Evolutionary conservation across 1,140 invertebrate genomes (phyloP), one percentile per base, ranked within the genome.

Genomic region (Trichonephila inaurata): DNA sequence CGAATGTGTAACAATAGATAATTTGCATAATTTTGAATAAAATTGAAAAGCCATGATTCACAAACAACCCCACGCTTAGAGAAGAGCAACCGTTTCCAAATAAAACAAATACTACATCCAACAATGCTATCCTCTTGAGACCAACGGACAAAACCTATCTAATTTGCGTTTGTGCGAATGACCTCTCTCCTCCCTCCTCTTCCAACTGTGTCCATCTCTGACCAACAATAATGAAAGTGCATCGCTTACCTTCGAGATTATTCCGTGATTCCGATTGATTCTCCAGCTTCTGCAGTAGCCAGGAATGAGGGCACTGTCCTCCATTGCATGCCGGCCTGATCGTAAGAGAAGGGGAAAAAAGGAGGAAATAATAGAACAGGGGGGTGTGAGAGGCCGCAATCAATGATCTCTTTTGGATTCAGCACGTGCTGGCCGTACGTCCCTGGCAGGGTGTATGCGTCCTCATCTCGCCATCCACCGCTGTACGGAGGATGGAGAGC

Each of bases 201-300:
- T 62, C 62, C 33, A 72, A 28, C 18, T 82, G 21, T 21, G 51
- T 58, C 44, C 21, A 82, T 83, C 82, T n/a, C 44, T 18, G 28
- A 24, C 40, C 87, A 19, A 21, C 69, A 69, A 61, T 77, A 90
- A 81, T 77, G 64, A 81, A 61, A 90, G 69, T 61, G 51, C 28
- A 61, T 61, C 51, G 51, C 89, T 90, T 90, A 90, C 89, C 89
- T 90, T 58, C 89, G 87, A 77, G 72, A 69, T 72, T 89, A 89
- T 7, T 72, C 44, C 44, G 87, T 89, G 33, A 62, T 58, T 72
- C 24, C 58, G 18, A 77, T 81, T 61, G 89, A 81, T 90, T 44
- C 69, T 69, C 44, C 21, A 14, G 44, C 89, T 81, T 19, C 44
- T 33, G 51, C 69, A 28, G 66, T 60, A 44, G 64, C 10, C 69